phyloP scores from a whole-genome alignment of 2,888 invertebrate genomes.

The Caenorhabditis becei region DNA sequence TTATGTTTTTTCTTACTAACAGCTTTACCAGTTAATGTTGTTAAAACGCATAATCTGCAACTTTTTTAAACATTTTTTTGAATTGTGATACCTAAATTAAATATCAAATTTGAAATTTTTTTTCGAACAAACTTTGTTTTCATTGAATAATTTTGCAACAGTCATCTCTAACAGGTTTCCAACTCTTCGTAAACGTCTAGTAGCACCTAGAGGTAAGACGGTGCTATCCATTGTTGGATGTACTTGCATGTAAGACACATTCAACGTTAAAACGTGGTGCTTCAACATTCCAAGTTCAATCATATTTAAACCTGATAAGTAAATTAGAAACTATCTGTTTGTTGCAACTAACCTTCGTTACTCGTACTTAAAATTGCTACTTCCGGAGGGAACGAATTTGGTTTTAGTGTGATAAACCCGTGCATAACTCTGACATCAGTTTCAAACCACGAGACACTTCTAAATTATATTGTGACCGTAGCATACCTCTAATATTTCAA shows the following conservation, averaged over 20 bases:
- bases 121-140: slow-evolving; percentile 70
- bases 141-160: slow-evolving; percentile 79
- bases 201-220: slow-evolving; percentile 79
- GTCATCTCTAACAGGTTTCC: slow-evolving; percentile 80
- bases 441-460: slow-evolving; percentile 75
- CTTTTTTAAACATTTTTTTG: slow-evolving; percentile 81
- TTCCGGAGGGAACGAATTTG: slow-evolving; percentile 80
- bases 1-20: no score
- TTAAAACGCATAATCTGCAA: slow-evolving; percentile 60
- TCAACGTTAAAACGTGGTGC: slow-evolving; percentile 80
- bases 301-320: slow-evolving; percentile 77
- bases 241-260: slow-evolving; percentile 81
- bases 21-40: neutral
- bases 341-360: slow-evolving; percentile 74
- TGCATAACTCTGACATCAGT: slow-evolving; percentile 78
- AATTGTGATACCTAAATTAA: slow-evolving; percentile 77
- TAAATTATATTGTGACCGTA: slow-evolving; percentile 39
- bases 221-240: slow-evolving; percentile 80
- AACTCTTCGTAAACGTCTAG: slow-evolving; percentile 77
- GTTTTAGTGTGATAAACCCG: slow-evolving; percentile 80
- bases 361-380: slow-evolving; percentile 80
- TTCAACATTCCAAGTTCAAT: slow-evolving; percentile 79
- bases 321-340: neutral
- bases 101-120: no score
- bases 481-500: slow-evolving; percentile 14